phyloP scores from a whole-genome alignment of 2,113 vertebrate genomes.

The Delphinapterus leucas region DNA sequence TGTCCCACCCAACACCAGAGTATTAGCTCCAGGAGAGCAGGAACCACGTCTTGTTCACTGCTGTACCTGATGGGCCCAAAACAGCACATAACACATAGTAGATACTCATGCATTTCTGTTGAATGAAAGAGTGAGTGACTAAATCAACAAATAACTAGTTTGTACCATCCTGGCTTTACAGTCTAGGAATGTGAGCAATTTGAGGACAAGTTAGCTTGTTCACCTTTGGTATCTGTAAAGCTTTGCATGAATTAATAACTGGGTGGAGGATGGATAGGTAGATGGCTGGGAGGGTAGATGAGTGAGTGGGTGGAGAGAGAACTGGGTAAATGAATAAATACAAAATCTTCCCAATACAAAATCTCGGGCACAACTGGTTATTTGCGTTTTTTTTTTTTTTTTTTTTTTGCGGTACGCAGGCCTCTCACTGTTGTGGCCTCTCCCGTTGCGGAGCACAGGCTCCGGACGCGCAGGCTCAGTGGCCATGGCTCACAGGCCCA shows the following conservation, averaged over 20 bases:
- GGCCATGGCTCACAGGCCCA: too few relatives aligned
- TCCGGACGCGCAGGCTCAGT: too few relatives aligned
- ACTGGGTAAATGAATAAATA: background rate
- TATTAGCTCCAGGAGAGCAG: background rate
- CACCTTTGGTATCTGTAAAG: background rate
- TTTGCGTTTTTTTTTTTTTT: too few relatives aligned
- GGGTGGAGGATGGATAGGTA: background rate
- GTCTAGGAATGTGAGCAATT: background rate
- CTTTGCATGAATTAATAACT: background rate
- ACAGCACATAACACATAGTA: background rate
- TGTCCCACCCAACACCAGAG: background rate
- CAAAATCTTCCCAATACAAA: background rate
- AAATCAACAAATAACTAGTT: background rate
- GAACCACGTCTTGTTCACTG: background rate
- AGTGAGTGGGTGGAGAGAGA: background rate
- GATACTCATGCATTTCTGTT: background rate
- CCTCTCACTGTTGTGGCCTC: too few relatives aligned
- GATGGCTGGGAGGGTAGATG: accelerated
- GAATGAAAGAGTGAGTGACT: background rate
- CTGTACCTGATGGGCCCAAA: background rate
- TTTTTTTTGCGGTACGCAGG: too few relatives aligned
- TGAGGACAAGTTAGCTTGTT: background rate
- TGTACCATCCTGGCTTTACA: background rate
- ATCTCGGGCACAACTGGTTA: background rate
- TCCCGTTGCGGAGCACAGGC: too few relatives aligned